Evolutionary conservation across 2,888 invertebrate species (phyloP).

Genomic region (Drosophila flavopinicola): DNA sequence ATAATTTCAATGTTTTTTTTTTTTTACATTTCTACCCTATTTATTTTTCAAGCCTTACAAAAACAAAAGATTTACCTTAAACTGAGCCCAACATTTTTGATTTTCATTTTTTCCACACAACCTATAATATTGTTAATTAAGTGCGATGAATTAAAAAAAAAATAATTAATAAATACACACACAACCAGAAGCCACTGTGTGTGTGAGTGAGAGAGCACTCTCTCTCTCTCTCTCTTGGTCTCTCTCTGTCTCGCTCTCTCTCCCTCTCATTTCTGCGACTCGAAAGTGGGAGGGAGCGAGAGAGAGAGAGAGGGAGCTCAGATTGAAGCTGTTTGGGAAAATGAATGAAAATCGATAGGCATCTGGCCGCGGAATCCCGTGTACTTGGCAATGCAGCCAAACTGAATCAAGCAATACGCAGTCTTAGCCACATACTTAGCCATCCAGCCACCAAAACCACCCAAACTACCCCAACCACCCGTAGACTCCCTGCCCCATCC

Average conservation of each 20-base stretch:
- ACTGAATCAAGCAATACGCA: constrained; percentile 44
- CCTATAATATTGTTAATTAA: constrained; percentile 1
- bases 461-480: background rate
- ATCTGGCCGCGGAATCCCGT: constrained; percentile 85
- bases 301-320: background rate
- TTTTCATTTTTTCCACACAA: constrained; percentile 58
- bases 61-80: constrained; percentile 15
- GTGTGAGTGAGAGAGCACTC: no score
- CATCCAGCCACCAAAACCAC: no score
- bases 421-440: constrained; percentile 34
- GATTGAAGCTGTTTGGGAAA: constrained; percentile 19
- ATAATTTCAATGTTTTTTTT: constrained; percentile 16
- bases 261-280: background rate
- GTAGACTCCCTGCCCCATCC: no score
- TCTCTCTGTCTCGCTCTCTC: no score
- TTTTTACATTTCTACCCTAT: constrained; percentile 9
- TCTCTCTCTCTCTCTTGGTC: no score
- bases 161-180: background rate
- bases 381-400: constrained; percentile 83
- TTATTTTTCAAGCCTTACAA: constrained; percentile 10
- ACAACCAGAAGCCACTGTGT: background rate
- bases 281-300: background rate
- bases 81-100: constrained; percentile 69
- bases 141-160: background rate
- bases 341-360: constrained; percentile 75